A percentile compares a stretch with the other conserved stretches of the same genome.
These are phyloP conservation scores for Thymelicus acteon DNA, from an alignment of 2,888 invertebrate species.

Conservation along the genomic window DNA sequence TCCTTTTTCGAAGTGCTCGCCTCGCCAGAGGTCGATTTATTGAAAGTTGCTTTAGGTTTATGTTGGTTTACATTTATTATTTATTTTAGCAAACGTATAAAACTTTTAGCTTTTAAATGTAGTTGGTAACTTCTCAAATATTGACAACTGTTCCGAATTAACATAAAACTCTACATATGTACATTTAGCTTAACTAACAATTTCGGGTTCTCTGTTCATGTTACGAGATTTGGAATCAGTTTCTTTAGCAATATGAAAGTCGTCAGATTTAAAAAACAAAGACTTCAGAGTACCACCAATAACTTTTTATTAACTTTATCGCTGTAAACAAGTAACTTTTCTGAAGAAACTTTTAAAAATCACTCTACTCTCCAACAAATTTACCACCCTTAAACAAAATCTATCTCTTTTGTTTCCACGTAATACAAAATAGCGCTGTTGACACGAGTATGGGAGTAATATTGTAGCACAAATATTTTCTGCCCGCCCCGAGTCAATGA, in stretches of 20 bases:
- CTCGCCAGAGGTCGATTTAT: slow-evolving; percentile 59
- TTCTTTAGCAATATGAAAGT: no score
- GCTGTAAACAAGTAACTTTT: not conserved
- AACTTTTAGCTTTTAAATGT: not conserved
- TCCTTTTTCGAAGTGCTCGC: slow-evolving; percentile 52
- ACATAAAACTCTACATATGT: no score
- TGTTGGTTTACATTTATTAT: slow-evolving; percentile 13
- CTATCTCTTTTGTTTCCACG: slow-evolving; percentile 32
- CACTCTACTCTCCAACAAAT: slow-evolving; percentile 1
- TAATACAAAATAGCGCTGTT: slow-evolving; percentile 35
- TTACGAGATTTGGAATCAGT: no score
- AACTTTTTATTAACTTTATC: no score
- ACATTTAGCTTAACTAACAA: no score
- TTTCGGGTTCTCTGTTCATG: no score
- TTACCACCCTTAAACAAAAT: slow-evolving; percentile 16
- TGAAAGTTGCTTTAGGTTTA: slow-evolving; percentile 46
- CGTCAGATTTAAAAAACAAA: no score
- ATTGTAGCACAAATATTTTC: slow-evolving; percentile 34
- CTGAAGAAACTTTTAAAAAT: not conserved
- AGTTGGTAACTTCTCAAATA: not conserved
- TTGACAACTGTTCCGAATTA: no score
- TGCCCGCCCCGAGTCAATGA: slow-evolving; percentile 41
- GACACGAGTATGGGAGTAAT: slow-evolving; percentile 34
- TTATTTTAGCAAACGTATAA: not conserved
- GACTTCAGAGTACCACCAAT: no score